Evolutionary conservation across 2,888 invertebrate species (phyloP), one percentile per base, ranked within the genome.

Genomic region (Megastigmus dorsalis): DNA sequence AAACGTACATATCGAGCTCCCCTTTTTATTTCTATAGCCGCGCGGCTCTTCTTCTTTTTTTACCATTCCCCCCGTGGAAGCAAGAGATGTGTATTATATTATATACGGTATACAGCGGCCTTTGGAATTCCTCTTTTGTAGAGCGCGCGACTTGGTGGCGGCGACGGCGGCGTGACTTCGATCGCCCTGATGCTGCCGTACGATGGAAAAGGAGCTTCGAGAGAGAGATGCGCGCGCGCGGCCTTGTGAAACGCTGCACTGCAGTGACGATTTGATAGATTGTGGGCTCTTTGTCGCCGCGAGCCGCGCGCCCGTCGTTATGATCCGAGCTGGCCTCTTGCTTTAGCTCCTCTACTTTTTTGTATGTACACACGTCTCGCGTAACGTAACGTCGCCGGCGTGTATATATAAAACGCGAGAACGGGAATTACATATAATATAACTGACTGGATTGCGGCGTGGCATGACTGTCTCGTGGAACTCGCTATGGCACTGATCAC

Each of bases 241-340:
- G 76, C 72, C 78, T 79, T 79, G 79, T 74, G 78, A 80, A 82
- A 83, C 81, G n/a, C n/a, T n/a, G n/a, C n/a, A n/a, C 78, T 15
- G 54, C 79, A 83, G 83, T 84, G 85, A 86, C 86, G 85, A 86
- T 86, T 85, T 86, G 86, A 86, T 86, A 85, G 83, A 86, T 86
- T 69, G 81, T 76, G 78, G n/a, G 76, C 78, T 82, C 80, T 80
- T 81, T 80, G 80, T 81, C 81, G 74, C 57, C 38, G 54, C 26
- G 26, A 26, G 41, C 77, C 66, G 15, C 10, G 15, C 62, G 62
- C 0, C 15, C n/a, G 15, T 68, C 75, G 71, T n/a, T n/a, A n/a
- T n/a, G n/a, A n/a, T n/a, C n/a, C n/a, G 41, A 6, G 7, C 7
- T 18, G 38, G 23, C 26, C n/a, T n/a, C n/a, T 26, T 26, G 18